Evolutionary conservation across 1,140 invertebrate species (phyloP).

Genomic region (Chymomyza costata): DNA sequence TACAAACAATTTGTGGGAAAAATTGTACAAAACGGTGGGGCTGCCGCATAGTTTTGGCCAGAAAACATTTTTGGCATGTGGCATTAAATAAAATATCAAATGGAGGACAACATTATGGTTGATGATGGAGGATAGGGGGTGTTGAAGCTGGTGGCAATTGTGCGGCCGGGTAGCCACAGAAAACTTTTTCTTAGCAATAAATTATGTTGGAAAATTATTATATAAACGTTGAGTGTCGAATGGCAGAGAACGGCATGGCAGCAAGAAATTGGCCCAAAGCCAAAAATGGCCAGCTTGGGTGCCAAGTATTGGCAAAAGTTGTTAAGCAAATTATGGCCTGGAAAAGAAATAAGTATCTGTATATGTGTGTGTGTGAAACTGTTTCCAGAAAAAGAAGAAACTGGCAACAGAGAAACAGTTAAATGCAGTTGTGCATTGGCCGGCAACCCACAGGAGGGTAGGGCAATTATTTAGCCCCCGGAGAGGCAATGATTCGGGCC

Average conservation of each 20-base stretch:
- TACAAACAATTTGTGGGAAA: constrained; percentile 57
- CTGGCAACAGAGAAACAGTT: constrained; percentile 2
- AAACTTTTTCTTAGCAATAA: constrained; percentile 62
- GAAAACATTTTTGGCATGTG: constrained; percentile 46
- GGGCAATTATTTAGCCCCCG: no score
- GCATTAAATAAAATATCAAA: constrained; percentile 54
- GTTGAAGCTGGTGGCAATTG: constrained; percentile 66
- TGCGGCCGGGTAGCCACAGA: constrained; percentile 62
- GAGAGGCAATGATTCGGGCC: no score
- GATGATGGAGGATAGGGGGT: no score
- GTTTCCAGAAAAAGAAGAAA: constrained; percentile 27
- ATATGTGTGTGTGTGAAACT: no score
- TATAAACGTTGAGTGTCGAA: constrained; percentile 63
- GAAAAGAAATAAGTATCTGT: constrained; percentile 43
- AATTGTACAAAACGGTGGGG: no score
- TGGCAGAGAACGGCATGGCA: no score
- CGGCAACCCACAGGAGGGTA: neutral
- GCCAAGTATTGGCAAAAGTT: constrained; percentile 52
- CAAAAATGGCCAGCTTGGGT: constrained; percentile 19
- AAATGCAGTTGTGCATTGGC: neutral
- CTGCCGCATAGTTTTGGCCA: constrained; percentile 53
- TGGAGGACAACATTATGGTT: constrained; percentile 60
- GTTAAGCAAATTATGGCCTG: constrained; percentile 67
- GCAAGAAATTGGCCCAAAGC: constrained; percentile 60
- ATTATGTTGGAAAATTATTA: constrained; percentile 68